Base-by-base conservation (phyloP, 2,113 vertebrate genomes). In the Gallinago undulata region DNA sequence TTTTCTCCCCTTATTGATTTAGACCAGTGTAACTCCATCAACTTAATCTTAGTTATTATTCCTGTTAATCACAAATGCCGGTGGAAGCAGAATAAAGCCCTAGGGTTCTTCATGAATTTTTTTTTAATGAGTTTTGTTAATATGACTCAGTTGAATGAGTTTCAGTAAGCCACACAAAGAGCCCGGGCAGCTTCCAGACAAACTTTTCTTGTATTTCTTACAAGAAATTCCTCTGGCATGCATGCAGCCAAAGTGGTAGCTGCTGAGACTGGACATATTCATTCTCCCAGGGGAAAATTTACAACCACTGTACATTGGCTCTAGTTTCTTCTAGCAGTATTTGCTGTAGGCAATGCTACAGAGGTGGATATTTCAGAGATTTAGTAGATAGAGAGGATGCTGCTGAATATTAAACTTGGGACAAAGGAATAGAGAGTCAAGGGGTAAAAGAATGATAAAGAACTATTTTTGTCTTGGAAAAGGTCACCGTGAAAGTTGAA, bases 401-500 rank as follows among this genome's bases (percentile, higher is more conserved):
- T 67, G 64, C 19, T 83, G 64, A 96, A 96, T 93, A 87, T 91
- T 35, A 84, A 97, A 96, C 96, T 23, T 86, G 24, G 95, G 57
- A 96, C 80, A 93, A 94, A 96, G 51, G 78, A 93, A 81, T 11
- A 87, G 88, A 96, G 67, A 92, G 75, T 84, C 90, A 90, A 92
- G 30, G 41, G 69, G 33, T 18, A 43, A 84, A 63, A 82, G 72
- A 62, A 90, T 43, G 47, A 94, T 86, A 91, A 89, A 96, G 23
- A 89, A 76, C n/a, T 95, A 62, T 94, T 94, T 96, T 92, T 94
- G 78, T 91, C 91, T 81, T 94, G 66, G 89, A 95, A 85, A 96
- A 94, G 68, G 79, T 95, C 94, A 91, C 62, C 25, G 39, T 25
- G 27, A 93, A 95, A 89, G 84, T 25, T 91, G 47, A 82, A 89